Conservation (phyloP, 2,888 invertebrate genomes). For the Philopedon plagiatum region DNA sequence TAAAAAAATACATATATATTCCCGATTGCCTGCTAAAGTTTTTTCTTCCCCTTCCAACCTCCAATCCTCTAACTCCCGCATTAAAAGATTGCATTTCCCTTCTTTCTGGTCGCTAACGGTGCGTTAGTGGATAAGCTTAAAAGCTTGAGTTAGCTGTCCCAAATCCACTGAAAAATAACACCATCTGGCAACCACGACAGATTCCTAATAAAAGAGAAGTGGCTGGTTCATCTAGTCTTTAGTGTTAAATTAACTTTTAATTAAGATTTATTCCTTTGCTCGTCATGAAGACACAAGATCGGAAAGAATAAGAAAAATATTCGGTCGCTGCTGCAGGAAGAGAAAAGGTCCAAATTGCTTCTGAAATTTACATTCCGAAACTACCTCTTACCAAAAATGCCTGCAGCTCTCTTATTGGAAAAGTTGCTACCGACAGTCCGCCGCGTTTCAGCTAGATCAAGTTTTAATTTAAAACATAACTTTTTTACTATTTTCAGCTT, state of each 20-base stretch:
- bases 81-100: too few species aligned
- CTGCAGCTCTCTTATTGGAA: slow-evolving; percentile 32
- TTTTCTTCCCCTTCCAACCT: too few species aligned
- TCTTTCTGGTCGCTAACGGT: too few species aligned
- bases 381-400: slow-evolving; percentile 38
- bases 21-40: too few species aligned
- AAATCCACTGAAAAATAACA: neutral
- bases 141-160: too few species aligned
- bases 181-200: neutral
- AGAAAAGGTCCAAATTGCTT: slow-evolving; percentile 42
- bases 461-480: slow-evolving; percentile 30
- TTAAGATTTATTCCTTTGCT: slow-evolving; percentile 61
- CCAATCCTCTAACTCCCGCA: too few species aligned
- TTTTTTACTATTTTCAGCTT: slow-evolving; percentile 14
- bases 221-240: slow-evolving; percentile 19
- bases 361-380: slow-evolving; percentile 38
- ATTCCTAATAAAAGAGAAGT: neutral
- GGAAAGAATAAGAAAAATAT: slow-evolving; percentile 44
- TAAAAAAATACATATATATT: too few species aligned
- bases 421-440: too few species aligned
- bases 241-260: slow-evolving; percentile 63
- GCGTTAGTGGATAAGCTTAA: too few species aligned
- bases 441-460: slow-evolving; percentile 20
- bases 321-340: slow-evolving; percentile 29
- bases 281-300: slow-evolving; percentile 58